Conservation (phyloP, 2,113 vertebrate species). For the Sinocyclocheilus maitianheensis region DNA sequence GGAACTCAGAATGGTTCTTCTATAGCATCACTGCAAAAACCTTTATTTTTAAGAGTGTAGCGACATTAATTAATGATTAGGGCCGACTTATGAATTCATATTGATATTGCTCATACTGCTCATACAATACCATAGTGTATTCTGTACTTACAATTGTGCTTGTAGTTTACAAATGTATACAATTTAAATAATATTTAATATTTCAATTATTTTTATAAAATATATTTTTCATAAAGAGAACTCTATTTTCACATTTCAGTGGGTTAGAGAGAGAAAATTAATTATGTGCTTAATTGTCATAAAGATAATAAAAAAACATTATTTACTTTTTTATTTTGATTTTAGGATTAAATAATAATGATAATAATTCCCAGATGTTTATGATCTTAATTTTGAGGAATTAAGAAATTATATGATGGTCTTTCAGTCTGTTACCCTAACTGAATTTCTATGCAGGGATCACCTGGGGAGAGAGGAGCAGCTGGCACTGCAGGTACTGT, state of each 20-base stretch:
- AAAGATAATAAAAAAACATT: neutral
- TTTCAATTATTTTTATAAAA: neutral
- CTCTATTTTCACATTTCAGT: neutral
- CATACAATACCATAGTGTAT: neutral
- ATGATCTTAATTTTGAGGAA: neutral
- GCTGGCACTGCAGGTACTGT: slow-evolving; percentile 85
- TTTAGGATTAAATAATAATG: no score
- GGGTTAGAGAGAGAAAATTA: neutral
- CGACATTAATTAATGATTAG: neutral
- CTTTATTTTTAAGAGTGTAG: no score
- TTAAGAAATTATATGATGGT: neutral
- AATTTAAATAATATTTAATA: neutral
- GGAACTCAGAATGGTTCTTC: no score
- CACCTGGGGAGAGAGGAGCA: slow-evolving; percentile 84
- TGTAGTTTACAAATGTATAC: neutral
- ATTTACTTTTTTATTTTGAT: no score
- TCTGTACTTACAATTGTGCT: neutral
- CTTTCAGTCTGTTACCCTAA: neutral
- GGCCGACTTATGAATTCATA: neutral
- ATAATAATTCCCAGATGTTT: no score
- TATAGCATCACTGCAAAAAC: no score
- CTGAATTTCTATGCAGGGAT: slow-evolving; percentile 74
- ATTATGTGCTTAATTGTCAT: neutral
- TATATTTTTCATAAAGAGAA: neutral
- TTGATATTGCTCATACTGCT: neutral